These are phyloP conservation scores for Therioaphis trifolii DNA, from an alignment of 2,888 invertebrate genomes.

Conservation along the genomic window DNA sequence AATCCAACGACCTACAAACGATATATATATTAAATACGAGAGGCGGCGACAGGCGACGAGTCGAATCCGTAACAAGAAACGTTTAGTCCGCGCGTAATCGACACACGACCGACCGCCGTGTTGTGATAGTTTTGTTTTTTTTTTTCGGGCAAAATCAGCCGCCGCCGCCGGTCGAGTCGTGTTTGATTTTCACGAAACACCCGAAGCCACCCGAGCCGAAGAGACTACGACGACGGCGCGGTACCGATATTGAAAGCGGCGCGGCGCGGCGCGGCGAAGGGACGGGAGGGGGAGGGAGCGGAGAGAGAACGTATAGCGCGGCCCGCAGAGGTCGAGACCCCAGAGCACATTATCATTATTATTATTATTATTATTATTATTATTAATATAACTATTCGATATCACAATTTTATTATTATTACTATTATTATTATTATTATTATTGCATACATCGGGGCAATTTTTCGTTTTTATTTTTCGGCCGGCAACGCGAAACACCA, in stretches of 20 bases:
- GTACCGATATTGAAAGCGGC: neutral
- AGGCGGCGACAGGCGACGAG: too few relatives aligned
- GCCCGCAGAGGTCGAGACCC: slow-evolving; percentile 4
- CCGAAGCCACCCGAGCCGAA: neutral
- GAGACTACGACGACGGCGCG: neutral
- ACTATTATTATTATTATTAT: neutral
- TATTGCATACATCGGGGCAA: slow-evolving; percentile 29
- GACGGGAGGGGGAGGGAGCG: neutral
- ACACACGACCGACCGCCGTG: too few relatives aligned
- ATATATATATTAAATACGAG: too few relatives aligned
- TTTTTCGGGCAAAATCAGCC: too few relatives aligned
- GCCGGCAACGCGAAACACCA: neutral
- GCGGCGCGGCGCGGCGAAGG: neutral
- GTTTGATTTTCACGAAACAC: neutral
- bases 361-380: slow-evolving; percentile 1
- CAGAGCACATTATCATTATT: slow-evolving; percentile 14
- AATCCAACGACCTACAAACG: too few relatives aligned
- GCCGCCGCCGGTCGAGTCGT: neutral
- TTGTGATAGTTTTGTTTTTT: too few relatives aligned
- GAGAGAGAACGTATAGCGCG: neutral
- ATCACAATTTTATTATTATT: too few relatives aligned
- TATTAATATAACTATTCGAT: too few relatives aligned
- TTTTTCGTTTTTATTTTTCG: slow-evolving; percentile 9
- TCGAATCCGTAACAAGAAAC: too few relatives aligned
- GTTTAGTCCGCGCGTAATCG: too few relatives aligned